Conservation (phyloP, 2,797 vertebrate species). For the Rhynchonycteris naso region DNA sequence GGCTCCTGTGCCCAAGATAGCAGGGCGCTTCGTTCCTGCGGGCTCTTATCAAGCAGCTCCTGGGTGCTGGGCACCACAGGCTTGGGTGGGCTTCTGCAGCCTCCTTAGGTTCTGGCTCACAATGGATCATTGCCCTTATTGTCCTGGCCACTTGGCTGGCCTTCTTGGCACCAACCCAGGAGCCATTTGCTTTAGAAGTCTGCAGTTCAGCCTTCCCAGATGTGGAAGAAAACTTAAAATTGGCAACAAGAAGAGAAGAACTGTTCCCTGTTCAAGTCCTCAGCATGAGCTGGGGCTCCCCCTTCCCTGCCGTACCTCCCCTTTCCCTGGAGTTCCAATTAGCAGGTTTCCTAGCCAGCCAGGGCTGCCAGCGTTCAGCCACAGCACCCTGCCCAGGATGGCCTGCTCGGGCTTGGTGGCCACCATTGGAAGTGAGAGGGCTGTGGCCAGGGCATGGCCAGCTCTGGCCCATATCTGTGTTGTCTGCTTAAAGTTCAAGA, state of each 20-base stretch:
- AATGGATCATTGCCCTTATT: background rate
- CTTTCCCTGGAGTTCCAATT: constrained; percentile 63
- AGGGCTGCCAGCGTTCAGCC: background rate
- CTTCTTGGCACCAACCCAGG: background rate
- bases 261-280: constrained; percentile 39
- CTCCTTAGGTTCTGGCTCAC: background rate
- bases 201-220: background rate
- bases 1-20: accelerated
- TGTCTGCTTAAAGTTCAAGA: background rate
- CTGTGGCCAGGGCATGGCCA: accelerated
- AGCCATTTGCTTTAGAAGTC: constrained; percentile 5
- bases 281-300: background rate
- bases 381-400: background rate
- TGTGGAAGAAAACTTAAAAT: constrained; percentile 38
- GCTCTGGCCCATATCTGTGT: background rate
- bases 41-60: accelerated
- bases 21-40: accelerated
- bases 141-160: background rate
- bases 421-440: background rate
- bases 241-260: constrained; percentile 35
- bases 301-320: background rate
- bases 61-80: background rate
- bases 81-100: background rate
- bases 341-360: constrained; percentile 31
- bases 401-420: background rate